These are phyloP conservation scores for Leptoteleia sp. DNA, from an alignment of 1,140 invertebrate genomes.

Conservation along the genomic window DNA sequence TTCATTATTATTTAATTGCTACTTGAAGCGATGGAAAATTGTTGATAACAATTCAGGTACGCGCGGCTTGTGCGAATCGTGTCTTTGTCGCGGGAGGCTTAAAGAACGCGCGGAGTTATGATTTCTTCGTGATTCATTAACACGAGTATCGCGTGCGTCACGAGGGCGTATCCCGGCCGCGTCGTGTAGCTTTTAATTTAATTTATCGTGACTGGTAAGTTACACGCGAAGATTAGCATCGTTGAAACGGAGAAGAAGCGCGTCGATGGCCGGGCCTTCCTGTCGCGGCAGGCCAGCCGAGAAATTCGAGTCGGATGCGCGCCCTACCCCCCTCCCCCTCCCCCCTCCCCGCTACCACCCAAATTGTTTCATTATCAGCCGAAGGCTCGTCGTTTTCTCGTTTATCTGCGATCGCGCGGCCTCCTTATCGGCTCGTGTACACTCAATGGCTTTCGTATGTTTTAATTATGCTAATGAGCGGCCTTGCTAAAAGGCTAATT, in stretches of 20 bases:
- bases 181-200: constrained; percentile 70
- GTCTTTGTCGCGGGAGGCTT: too few relatives aligned
- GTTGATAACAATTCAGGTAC: too few relatives aligned
- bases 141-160: constrained; percentile 64
- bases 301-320: constrained; percentile 38
- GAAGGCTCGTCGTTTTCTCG: constrained; percentile 4
- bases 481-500: constrained; percentile 56
- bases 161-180: constrained; percentile 60
- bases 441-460: constrained; percentile 48
- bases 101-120: constrained; percentile 66
- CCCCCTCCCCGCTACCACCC: too few relatives aligned
- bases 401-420: constrained; percentile 50
- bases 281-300: constrained; percentile 24
- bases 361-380: constrained; percentile 51
- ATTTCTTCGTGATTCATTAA: constrained; percentile 69
- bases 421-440: constrained; percentile 42
- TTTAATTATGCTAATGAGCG: constrained; percentile 57
- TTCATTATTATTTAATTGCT: too few relatives aligned
- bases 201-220: constrained; percentile 69
- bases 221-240: constrained; percentile 69
- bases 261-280: constrained; percentile 16
- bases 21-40: too few relatives aligned
- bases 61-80: too few relatives aligned
- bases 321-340: too few relatives aligned
- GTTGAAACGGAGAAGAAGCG: constrained; percentile 35